Percentiles rank a stretch among this genome's conserved stretches.
Evolutionary conservation across 2,797 vertebrate species (phyloP).

Genomic region (Agapornis canus): DNA sequence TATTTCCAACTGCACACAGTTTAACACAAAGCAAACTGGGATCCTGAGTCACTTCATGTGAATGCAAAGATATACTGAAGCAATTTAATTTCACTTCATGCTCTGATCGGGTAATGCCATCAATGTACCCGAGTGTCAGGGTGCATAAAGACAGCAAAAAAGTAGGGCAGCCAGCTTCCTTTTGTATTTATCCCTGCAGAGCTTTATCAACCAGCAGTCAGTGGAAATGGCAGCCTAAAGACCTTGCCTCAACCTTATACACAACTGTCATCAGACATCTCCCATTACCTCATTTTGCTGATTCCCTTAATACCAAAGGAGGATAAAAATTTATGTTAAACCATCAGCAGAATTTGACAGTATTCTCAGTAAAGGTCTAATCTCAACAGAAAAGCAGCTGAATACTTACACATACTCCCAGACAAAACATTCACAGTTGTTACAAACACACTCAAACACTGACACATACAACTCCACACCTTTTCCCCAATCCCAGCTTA

Average conservation of each 20-base stretch:
- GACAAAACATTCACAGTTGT: neutral
- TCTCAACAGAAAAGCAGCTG: neutral
- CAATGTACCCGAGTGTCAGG: fast-evolving
- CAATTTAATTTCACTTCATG: neutral
- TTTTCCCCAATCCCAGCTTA: neutral
- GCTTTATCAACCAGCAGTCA: neutral
- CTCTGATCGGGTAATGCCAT: neutral
- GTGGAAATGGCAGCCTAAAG: neutral
- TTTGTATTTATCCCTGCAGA: neutral
- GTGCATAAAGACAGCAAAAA: fast-evolving
- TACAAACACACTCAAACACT: neutral
- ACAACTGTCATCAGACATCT: neutral
- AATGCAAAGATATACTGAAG: neutral
- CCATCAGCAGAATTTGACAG: neutral
- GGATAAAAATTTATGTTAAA: neutral
- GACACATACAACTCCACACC: neutral
- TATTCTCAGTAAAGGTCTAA: neutral
- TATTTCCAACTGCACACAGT: fast-evolving
- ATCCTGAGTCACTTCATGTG: neutral
- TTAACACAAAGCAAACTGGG: neutral
- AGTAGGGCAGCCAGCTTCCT: neutral
- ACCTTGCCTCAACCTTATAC: neutral
- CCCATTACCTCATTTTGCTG: neutral
- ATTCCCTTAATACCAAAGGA: fast-evolving
- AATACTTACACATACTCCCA: neutral